Evolutionary conservation across 2,888 invertebrate species (phyloP).

Genomic region (Xestobium rufovillosum): DNA sequence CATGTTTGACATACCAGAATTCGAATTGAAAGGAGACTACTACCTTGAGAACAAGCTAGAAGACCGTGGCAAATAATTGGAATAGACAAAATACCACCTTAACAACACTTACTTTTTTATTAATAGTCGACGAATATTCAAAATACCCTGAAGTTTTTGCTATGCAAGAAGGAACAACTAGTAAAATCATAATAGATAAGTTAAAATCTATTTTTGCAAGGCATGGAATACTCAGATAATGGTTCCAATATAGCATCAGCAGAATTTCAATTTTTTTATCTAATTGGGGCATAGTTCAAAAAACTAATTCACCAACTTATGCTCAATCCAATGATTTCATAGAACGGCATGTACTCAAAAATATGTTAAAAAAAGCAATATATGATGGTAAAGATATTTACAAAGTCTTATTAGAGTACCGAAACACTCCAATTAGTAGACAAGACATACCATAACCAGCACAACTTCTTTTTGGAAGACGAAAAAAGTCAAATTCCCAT

Average conservation of each 20-base stretch:
- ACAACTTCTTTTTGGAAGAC: constrained; percentile 13
- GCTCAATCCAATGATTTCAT: constrained; percentile 21
- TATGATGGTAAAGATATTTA: constrained; percentile 14
- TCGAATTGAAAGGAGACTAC: constrained; percentile 22
- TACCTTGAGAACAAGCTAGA: constrained; percentile 18
- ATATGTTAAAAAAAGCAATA: too few species aligned
- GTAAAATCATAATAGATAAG: constrained; percentile 18
- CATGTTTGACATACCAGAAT: constrained; percentile 23
- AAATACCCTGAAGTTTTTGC: constrained; percentile 24
- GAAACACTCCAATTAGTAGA: constrained; percentile 9
- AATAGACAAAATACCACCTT: constrained; percentile 24
- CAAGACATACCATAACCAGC: constrained; percentile 9
- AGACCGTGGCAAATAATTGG: constrained; percentile 25
- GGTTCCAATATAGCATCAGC: constrained; percentile 21
- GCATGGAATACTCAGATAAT: constrained; percentile 24
- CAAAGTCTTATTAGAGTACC: too few species aligned
- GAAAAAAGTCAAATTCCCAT: too few species aligned
- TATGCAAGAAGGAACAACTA: constrained; percentile 19
- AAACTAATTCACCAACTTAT: constrained; percentile 18
- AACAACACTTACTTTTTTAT: constrained; percentile 20
- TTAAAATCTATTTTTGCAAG: constrained; percentile 24
- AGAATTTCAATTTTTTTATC: constrained; percentile 18
- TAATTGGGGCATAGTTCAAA: constrained; percentile 20
- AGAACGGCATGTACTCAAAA: constrained; percentile 24
- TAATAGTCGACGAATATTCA: constrained; percentile 26